Evolutionary conservation across 2,797 vertebrate species (phyloP), one percentile per base, ranked within the genome.

Genomic region (Acestrorhynchus altus): DNA sequence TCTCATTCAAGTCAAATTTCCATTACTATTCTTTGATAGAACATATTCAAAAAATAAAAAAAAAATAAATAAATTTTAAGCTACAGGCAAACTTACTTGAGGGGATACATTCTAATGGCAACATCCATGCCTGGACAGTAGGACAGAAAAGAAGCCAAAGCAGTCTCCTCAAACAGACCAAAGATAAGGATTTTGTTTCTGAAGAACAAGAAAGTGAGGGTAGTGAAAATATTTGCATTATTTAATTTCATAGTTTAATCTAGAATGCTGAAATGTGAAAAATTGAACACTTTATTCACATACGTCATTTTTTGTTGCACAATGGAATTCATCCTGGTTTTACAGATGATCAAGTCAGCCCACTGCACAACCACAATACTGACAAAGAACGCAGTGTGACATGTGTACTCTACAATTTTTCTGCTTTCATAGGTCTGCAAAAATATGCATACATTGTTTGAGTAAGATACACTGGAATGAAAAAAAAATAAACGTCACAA

Each of bases 121-220:
- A 98, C 90, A 28, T 96, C 97, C 97, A 98, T 98, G 47, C 96
- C 96, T 1, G 96, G 96, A 86, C 96, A 98, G 85, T 98, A 98
- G 28, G 97, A 97, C n/a, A 98, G 93, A 90, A 98, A 98, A 20
- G 96, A 96, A 61, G 97, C 97, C 65, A 98, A 89, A 46, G 97
- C 96, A 0, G 97, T 98, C 90, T 99, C 97, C 87, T 98, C 97
- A 80, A 98, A 98, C 85, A 99, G 94, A 42, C 97, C 97, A 77
- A 98, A 99, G 88, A 97, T 98, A 76, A 99, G 92, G 84, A 99
- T 98, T 92, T 96, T 98, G 88, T 99, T 98, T 92, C 97, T 98
- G 85, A 9, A 28, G 26, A 74, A 35, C 9, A 79, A 44, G 44
- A 72, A 7, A 18, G 4, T 42, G 22, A 10, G 4, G 31, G 20